These are phyloP conservation scores for Oenanthe oenanthe DNA, from an alignment of 2,113 vertebrate genomes.

Conservation along the genomic window DNA sequence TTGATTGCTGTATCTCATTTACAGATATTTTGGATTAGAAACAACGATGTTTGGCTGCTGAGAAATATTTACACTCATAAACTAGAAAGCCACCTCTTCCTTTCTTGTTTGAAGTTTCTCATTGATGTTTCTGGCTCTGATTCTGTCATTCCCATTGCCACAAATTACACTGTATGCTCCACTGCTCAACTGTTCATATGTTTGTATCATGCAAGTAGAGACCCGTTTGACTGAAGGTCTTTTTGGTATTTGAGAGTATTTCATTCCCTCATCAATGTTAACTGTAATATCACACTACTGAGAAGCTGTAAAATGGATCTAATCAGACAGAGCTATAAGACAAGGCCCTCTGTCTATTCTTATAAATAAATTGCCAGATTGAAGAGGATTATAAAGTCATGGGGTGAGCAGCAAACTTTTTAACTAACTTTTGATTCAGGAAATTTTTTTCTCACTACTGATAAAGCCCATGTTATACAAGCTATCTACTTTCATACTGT, in stretches of 20 bases:
- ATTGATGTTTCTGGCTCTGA: background rate
- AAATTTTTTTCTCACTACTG: background rate
- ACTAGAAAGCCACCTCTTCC: background rate
- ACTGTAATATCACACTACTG: background rate
- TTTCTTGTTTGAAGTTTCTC: background rate
- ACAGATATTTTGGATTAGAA: background rate
- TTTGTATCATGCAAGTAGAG: background rate
- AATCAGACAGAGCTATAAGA: background rate
- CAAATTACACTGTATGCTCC: background rate
- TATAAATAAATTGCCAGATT: background rate
- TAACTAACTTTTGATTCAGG: background rate
- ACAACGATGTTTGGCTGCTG: background rate
- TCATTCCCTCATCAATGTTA: background rate
- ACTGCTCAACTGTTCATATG: background rate
- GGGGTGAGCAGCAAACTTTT: background rate
- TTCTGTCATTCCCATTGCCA: background rate
- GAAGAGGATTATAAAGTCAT: background rate
- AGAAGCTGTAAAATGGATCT: background rate
- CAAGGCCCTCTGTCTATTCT: background rate
- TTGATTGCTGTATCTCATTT: slow-evolving; percentile 3
- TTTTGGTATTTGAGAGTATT: background rate
- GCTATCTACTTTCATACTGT: background rate
- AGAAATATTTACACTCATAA: background rate
- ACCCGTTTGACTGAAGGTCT: background rate
- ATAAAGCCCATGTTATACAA: background rate